Conservation (phyloP, 1,140 invertebrate genomes). For the Atta colombica region DNA sequence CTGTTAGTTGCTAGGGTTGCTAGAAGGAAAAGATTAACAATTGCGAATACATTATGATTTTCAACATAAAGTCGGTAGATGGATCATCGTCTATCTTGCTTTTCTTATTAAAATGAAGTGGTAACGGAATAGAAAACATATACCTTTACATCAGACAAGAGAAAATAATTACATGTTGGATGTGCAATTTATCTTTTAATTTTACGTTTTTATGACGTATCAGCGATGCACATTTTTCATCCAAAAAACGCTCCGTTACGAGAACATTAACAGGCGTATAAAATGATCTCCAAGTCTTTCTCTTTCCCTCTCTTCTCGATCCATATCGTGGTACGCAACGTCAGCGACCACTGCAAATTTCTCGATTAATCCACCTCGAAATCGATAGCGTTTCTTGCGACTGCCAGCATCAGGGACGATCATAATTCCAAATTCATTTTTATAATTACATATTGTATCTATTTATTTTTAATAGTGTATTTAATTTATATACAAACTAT, state of each 20-base stretch:
- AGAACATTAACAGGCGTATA: slow-evolving; percentile 62
- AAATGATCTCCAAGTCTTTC: slow-evolving; percentile 48
- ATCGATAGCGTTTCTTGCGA: slow-evolving; percentile 57
- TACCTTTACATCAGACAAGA: slow-evolving; percentile 29
- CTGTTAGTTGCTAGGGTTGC: background rate
- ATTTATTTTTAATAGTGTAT: background rate
- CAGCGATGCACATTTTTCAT: slow-evolving; percentile 27
- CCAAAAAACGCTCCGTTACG: slow-evolving; percentile 56
- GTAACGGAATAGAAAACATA: slow-evolving; percentile 33
- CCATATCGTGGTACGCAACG: slow-evolving; percentile 51
- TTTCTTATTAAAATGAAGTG: slow-evolving; percentile 55
- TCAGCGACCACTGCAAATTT: slow-evolving; percentile 53
- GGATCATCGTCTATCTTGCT: slow-evolving; percentile 19
- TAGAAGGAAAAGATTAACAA: slow-evolving; percentile 37
- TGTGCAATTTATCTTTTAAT: slow-evolving; percentile 57
- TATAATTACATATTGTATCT: background rate
- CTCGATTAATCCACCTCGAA: slow-evolving; percentile 63
- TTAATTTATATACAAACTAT: background rate
- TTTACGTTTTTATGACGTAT: slow-evolving; percentile 42
- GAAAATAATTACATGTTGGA: slow-evolving; percentile 49
- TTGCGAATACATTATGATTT: slow-evolving; percentile 36
- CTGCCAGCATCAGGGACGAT: slow-evolving; percentile 51
- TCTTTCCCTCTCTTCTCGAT: slow-evolving; percentile 31
- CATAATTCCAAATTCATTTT: slow-evolving; percentile 42
- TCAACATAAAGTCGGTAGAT: slow-evolving; percentile 20